These are phyloP conservation scores for Sinhomidia bicolor DNA, from an alignment of 2,888 invertebrate species.

Conservation along the genomic window DNA sequence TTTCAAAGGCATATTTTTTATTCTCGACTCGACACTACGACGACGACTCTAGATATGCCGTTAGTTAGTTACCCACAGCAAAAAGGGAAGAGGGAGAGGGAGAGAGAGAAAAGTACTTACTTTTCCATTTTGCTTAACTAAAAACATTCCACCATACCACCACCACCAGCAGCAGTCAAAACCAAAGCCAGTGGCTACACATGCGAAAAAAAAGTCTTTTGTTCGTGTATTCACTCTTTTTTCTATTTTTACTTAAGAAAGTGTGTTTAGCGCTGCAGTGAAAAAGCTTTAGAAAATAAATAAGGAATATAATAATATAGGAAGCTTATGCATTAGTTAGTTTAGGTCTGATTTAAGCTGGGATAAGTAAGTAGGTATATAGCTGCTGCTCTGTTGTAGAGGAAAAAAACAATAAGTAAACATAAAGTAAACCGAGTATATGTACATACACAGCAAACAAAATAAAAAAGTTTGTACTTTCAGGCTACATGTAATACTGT, in stretches of 20 bases:
- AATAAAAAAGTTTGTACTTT: background rate
- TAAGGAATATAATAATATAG: background rate
- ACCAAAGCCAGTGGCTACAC: background rate
- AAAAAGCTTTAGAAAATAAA: no score
- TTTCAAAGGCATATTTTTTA: constrained; percentile 49
- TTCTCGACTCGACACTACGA: constrained; percentile 3
- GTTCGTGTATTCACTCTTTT: background rate
- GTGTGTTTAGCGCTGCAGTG: no score
- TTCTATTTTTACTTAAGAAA: background rate
- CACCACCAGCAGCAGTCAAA: background rate
- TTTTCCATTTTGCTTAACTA: background rate
- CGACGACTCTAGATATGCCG: background rate
- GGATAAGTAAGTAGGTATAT: no score
- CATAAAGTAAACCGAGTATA: background rate
- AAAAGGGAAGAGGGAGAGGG: background rate
- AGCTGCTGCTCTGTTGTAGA: background rate
- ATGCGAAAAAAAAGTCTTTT: background rate
- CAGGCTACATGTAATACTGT: background rate
- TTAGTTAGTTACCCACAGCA: background rate
- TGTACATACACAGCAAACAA: background rate
- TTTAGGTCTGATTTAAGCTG: no score
- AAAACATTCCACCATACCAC: background rate
- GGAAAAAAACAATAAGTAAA: background rate
- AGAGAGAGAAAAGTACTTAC: background rate
- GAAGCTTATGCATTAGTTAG: no score